These are phyloP conservation scores for Galago senegalensis DNA, from an alignment of 2,797 vertebrate species.

Conservation along the genomic window DNA sequence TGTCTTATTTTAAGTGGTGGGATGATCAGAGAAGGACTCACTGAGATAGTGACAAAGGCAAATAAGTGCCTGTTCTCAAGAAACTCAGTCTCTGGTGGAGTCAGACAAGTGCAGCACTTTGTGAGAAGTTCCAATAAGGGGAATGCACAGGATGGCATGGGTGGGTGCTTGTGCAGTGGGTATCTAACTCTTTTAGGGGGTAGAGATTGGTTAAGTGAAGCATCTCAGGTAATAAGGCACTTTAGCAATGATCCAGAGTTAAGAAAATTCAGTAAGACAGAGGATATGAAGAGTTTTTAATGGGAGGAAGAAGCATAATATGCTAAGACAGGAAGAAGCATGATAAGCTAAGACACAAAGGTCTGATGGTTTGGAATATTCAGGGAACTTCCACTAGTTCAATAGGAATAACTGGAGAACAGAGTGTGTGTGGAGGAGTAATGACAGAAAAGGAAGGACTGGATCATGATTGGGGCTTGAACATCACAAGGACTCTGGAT, in stretches of 20 bases:
- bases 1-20: background rate
- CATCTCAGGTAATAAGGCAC: background rate
- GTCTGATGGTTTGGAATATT: background rate
- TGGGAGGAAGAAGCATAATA: background rate
- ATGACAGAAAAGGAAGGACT: background rate
- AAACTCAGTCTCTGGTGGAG: background rate
- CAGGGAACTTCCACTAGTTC: background rate
- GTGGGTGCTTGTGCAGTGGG: accelerated
- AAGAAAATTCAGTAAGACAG: background rate
- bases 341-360: background rate
- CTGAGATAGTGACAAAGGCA: background rate
- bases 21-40: background rate
- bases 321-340: background rate
- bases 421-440: background rate
- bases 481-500: background rate
- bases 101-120: background rate
- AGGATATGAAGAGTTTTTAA: background rate
- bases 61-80: background rate
- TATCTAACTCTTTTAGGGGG: background rate
- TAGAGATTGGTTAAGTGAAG: background rate
- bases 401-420: background rate
- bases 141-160: background rate
- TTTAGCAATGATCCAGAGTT: background rate
- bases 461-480: background rate
- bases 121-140: background rate